Percentiles rank a stretch among this genome's conserved stretches.
Conservation (phyloP, 2,888 invertebrate species). For the Drosophila kanekoi region DNA sequence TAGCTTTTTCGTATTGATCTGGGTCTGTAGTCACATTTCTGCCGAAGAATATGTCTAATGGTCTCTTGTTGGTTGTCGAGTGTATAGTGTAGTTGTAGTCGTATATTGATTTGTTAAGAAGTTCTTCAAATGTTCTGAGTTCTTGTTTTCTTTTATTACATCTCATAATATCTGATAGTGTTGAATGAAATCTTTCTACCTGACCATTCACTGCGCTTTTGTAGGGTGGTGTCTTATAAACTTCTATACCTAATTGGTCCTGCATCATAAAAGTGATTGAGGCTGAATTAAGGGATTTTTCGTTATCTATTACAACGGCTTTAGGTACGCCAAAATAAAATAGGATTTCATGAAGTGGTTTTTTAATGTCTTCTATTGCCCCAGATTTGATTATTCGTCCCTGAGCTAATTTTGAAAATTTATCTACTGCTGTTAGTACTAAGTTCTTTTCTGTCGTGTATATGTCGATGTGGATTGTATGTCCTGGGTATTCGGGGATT, state of each 20-base stretch:
- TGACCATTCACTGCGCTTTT: too few species aligned
- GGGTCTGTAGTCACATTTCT: too few species aligned
- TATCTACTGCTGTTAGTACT: neutral
- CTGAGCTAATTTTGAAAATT: too few species aligned
- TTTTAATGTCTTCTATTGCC: constrained; percentile 11
- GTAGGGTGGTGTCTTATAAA: too few species aligned
- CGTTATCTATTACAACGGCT: neutral
- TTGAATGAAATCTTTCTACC: too few species aligned
- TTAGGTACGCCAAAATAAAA: constrained; percentile 9
- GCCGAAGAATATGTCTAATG: too few species aligned
- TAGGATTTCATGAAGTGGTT: neutral
- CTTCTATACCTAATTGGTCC: neutral
- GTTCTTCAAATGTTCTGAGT: constrained; percentile 11
- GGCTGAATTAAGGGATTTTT: constrained; percentile 1
- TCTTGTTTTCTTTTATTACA: constrained; percentile 7
- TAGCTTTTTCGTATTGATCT: too few species aligned
- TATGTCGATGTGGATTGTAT: constrained; percentile 3
- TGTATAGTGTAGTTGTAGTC: constrained; percentile 21
- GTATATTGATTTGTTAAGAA: constrained; percentile 8
- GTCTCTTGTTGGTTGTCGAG: constrained; percentile 10
- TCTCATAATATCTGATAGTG: neutral
- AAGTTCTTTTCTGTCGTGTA: neutral
- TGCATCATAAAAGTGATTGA: neutral
- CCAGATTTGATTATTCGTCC: constrained; percentile 7
- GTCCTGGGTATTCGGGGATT: constrained; percentile 27